Evolutionary conservation across 2,797 vertebrate species (phyloP).

Genomic region (Trachurus trachurus): DNA sequence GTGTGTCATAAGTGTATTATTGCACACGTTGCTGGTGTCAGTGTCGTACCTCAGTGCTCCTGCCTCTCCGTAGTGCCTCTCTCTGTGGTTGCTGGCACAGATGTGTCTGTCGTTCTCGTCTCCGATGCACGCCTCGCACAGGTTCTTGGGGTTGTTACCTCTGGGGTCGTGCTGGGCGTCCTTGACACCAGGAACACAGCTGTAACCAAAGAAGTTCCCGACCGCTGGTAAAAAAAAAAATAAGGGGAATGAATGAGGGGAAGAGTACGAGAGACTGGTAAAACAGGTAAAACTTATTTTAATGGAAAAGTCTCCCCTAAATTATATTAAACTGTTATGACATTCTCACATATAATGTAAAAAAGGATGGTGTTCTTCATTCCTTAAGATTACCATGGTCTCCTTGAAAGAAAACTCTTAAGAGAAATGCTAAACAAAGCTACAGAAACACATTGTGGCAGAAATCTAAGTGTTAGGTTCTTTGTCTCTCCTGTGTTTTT

Average conservation of each 20-base stretch:
- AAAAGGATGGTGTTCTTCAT: neutral
- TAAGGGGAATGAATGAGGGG: neutral
- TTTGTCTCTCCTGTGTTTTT: too few species aligned
- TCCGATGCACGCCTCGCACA: conserved; percentile 89
- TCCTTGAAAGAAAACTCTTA: neutral
- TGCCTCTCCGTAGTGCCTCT: conserved; percentile 87
- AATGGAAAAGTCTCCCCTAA: neutral
- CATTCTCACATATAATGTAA: neutral
- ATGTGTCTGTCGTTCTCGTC: conserved; percentile 89
- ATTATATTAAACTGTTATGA: neutral
- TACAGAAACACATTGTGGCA: too few species aligned
- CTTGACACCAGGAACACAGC: conserved; percentile 88
- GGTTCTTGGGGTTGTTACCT: conserved; percentile 89
- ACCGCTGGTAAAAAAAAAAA: conserved; percentile 71
- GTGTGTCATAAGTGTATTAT: conserved; percentile 14
- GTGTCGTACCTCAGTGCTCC: conserved; percentile 85
- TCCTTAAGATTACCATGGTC: neutral
- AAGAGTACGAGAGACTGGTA: too few species aligned
- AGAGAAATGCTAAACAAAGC: too few species aligned
- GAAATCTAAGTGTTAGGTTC: too few species aligned
- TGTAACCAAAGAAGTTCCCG: conserved; percentile 89
- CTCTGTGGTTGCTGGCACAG: conserved; percentile 85
- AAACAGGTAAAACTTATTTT: neutral
- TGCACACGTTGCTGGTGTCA: conserved; percentile 12
- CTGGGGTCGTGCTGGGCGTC: conserved; percentile 85